These are phyloP conservation scores for Atherix ibis DNA, from an alignment of 2,888 invertebrate genomes.

Conservation along the genomic window DNA sequence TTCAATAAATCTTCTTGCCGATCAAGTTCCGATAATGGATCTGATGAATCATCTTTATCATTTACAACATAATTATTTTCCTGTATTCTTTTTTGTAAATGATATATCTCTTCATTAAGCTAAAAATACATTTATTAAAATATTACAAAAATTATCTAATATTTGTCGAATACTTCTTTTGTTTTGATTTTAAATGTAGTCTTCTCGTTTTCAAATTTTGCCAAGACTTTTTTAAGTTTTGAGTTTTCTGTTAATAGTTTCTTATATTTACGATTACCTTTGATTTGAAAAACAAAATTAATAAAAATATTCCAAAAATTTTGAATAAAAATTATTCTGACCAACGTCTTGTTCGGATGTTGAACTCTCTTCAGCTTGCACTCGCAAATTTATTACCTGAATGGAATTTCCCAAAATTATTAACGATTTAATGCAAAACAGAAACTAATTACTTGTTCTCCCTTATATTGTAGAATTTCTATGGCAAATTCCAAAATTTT, in stretches of 20 bases:
- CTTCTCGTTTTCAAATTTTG: conserved; percentile 25
- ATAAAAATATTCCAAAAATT: too few species aligned
- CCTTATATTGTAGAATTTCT: conserved; percentile 25
- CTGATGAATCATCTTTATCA: conserved; percentile 34
- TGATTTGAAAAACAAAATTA: too few species aligned
- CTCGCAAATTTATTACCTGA: conserved; percentile 13
- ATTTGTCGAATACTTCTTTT: conserved; percentile 26
- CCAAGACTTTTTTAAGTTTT: conserved; percentile 24
- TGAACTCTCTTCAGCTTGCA: conserved; percentile 11
- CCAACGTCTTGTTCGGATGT: conserved; percentile 13
- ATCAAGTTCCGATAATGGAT: conserved; percentile 36
- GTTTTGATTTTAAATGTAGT: conserved; percentile 18
- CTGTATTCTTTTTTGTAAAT: conserved; percentile 22
- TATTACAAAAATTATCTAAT: background rate
- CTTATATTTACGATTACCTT: too few species aligned
- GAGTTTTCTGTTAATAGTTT: too few species aligned
- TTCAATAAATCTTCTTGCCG: conserved; percentile 37
- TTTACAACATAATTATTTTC: conserved; percentile 23
- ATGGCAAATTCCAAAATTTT: conserved; percentile 26
- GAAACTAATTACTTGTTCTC: conserved; percentile 20
- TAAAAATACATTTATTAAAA: conserved; percentile 8
- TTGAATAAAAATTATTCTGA: too few species aligned
- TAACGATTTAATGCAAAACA: too few species aligned
- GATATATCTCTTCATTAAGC: conserved; percentile 24
- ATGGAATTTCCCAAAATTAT: conserved; percentile 2